Conservation (phyloP, 2,888 invertebrate genomes). For the Monoplex corrugatus region DNA sequence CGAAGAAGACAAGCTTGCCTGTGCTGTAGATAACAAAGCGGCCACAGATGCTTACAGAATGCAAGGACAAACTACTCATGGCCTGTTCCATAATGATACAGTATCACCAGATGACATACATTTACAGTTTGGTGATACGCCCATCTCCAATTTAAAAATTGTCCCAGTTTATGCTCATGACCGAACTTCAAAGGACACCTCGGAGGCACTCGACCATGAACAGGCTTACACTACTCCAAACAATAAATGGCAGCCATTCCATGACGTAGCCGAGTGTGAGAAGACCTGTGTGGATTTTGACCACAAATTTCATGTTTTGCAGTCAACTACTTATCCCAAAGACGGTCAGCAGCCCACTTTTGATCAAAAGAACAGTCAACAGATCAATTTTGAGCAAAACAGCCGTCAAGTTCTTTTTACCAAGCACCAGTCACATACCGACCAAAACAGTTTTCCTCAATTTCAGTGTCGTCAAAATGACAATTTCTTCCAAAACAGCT, state of each 20-base stretch:
- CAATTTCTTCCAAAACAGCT: not conserved
- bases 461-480: no score
- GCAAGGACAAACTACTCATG: not conserved
- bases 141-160: not conserved
- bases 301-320: no score
- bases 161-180: not conserved
- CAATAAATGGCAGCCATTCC: not conserved
- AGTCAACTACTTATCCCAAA: not conserved
- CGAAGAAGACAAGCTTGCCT: no score
- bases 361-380: not conserved
- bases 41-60: no score
- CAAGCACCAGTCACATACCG: not conserved
- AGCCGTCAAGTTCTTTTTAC: not conserved
- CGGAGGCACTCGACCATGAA: not conserved
- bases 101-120: not conserved
- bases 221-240: not conserved
- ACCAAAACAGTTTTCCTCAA: not conserved
- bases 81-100: not conserved
- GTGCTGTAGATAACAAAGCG: no score
- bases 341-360: not conserved
- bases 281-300: not conserved
- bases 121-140: not conserved
- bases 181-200: no score
- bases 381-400: not conserved
- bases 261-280: not conserved